phyloP scores from a whole-genome alignment of 2,797 vertebrate genomes.

The Phoxinus dragarum region DNA sequence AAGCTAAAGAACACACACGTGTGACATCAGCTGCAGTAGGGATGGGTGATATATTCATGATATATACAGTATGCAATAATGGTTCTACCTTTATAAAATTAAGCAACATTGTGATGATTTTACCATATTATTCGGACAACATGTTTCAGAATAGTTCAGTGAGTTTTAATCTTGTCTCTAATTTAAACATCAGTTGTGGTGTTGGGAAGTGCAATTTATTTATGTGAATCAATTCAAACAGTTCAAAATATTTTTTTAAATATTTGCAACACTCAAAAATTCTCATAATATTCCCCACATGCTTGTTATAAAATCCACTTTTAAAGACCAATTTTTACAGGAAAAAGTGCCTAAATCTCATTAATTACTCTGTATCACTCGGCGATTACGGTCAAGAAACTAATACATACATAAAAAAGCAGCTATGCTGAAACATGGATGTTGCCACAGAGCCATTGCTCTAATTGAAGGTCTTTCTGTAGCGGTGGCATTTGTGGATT shows the following conservation, averaged over 20 bases:
- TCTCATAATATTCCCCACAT: neutral
- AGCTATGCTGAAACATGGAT: neutral
- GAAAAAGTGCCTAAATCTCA: neutral
- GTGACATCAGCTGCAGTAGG: neutral
- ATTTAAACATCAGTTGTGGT: neutral
- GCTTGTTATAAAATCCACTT: neutral
- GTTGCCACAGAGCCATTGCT: constrained; percentile 4
- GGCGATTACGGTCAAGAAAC: neutral
- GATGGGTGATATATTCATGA: neutral
- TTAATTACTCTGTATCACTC: neutral
- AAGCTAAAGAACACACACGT: neutral
- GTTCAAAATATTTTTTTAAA: neutral
- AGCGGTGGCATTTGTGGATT: constrained; percentile 28
- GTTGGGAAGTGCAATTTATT: neutral
- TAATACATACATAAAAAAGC: neutral
- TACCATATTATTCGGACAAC: neutral
- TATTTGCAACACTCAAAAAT: neutral
- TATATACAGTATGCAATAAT: neutral
- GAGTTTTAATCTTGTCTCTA: neutral
- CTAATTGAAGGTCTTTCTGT: constrained; percentile 26
- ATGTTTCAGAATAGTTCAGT: neutral
- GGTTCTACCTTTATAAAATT: too few relatives aligned
- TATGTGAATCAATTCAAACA: neutral
- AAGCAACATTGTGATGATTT: neutral
- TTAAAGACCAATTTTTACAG: neutral